phyloP scores from a whole-genome alignment of 2,113 vertebrate species.

The Morphnarchus princeps region DNA sequence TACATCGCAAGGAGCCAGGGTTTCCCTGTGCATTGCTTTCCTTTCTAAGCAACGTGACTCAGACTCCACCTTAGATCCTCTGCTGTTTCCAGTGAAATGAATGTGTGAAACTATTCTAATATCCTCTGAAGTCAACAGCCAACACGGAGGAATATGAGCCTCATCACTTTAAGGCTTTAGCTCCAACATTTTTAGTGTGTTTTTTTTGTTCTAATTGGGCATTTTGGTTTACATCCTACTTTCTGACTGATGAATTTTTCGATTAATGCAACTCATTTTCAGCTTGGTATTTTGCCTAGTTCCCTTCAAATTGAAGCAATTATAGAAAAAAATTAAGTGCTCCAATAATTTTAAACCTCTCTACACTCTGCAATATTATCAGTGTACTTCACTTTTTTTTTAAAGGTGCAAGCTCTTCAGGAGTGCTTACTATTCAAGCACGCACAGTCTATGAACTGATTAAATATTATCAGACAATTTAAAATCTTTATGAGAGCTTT shows the following conservation, averaged over 20 bases:
- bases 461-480: slow-evolving; percentile 39
- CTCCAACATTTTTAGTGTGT: background rate
- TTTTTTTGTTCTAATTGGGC: slow-evolving; percentile 16
- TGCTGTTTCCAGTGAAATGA: background rate
- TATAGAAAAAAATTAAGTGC: slow-evolving; percentile 64
- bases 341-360: slow-evolving; percentile 62
- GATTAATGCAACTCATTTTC: slow-evolving; percentile 55
- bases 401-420: slow-evolving; percentile 58
- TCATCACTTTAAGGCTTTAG: background rate
- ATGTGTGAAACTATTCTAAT: background rate
- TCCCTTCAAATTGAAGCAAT: slow-evolving; percentile 62
- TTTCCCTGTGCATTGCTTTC: background rate
- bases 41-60: background rate
- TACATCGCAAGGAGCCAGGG: background rate
- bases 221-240: slow-evolving; percentile 50
- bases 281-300: slow-evolving; percentile 66
- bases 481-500: slow-evolving; percentile 2
- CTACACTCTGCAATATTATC: slow-evolving; percentile 20
- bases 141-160: background rate
- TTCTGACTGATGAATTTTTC: slow-evolving; percentile 61
- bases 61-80: background rate
- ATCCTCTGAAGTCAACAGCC: background rate
- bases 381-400: slow-evolving; percentile 26
- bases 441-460: background rate
- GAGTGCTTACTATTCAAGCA: slow-evolving; percentile 42